Evolutionary conservation across 2,113 vertebrate species (phyloP).

Genomic region (Hymenochirus boettgeri): DNA sequence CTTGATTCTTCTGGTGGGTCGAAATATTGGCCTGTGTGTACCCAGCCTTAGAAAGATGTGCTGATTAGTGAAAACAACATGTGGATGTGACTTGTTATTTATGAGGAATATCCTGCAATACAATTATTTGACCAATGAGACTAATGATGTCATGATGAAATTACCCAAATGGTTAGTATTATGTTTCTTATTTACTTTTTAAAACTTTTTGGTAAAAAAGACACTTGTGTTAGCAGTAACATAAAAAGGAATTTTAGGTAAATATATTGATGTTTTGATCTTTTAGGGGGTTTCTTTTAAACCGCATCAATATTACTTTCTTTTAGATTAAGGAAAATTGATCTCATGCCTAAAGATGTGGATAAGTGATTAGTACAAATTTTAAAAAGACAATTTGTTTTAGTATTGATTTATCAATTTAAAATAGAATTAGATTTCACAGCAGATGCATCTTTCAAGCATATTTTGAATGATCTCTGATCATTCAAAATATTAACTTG

Average conservation of each 20-base stretch:
- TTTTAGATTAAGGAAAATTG: slow-evolving; percentile 43
- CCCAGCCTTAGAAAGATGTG: too few species aligned
- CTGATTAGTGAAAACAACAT: too few species aligned
- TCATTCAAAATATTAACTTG: not conserved
- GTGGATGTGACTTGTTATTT: too few species aligned
- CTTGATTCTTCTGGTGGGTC: too few species aligned
- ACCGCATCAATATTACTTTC: slow-evolving; percentile 39
- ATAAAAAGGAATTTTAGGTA: slow-evolving; percentile 18
- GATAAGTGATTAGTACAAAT: slow-evolving; percentile 40
- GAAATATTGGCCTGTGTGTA: too few species aligned
- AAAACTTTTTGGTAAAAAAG: not conserved
- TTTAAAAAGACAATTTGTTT: slow-evolving; percentile 39
- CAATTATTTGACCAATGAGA: too few species aligned
- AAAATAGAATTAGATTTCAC: slow-evolving; percentile 37
- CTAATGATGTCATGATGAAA: too few species aligned
- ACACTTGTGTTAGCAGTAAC: not conserved
- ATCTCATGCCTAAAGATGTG: slow-evolving; percentile 32
- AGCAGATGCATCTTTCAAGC: slow-evolving; percentile 15
- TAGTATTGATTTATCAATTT: slow-evolving; percentile 33
- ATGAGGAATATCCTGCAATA: too few species aligned
- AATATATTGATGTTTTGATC: slow-evolving; percentile 23
- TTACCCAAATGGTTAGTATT: too few species aligned
- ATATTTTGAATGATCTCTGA: slow-evolving; percentile 9
- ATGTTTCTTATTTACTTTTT: too few species aligned
- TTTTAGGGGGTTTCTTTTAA: slow-evolving; percentile 20